Evolutionary conservation across 2,113 vertebrate genomes (phyloP).

Genomic region (Brachionichthys hirsutus): DNA sequence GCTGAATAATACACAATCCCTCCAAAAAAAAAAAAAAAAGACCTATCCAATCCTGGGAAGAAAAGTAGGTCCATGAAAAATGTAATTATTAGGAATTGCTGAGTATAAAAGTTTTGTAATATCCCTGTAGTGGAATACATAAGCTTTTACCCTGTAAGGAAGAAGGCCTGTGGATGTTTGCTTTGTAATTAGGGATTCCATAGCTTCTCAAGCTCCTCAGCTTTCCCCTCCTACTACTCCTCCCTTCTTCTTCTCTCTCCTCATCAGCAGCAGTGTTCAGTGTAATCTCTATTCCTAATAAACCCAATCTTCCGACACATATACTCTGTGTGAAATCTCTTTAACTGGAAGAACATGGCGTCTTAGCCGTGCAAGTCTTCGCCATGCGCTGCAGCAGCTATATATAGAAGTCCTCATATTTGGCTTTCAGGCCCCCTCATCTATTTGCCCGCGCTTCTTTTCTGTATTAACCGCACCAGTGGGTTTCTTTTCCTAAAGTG

Average conservation of each 20-base stretch:
- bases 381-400: constrained; percentile 58
- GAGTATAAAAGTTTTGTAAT: constrained; percentile 61
- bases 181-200: constrained; percentile 69
- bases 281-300: constrained; percentile 66
- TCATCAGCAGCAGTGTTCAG: constrained; percentile 63
- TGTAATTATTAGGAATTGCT: constrained; percentile 66
- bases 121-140: constrained; percentile 62
- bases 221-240: constrained; percentile 50
- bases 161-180: constrained; percentile 69
- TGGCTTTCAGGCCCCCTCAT: constrained; percentile 69
- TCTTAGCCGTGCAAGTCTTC: constrained; percentile 64
- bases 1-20: constrained; percentile 30
- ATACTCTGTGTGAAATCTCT: constrained; percentile 69
- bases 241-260: constrained; percentile 54
- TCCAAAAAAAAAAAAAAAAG: constrained; percentile 31
- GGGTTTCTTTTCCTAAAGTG: constrained; percentile 79
- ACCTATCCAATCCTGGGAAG: constrained; percentile 28
- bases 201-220: constrained; percentile 57
- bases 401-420: constrained; percentile 78
- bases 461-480: constrained; percentile 77
- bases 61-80: constrained; percentile 52
- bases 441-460: constrained; percentile 64
- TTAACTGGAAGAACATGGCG: constrained; percentile 71
- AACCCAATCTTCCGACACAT: constrained; percentile 28
- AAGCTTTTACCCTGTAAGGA: constrained; percentile 58